A percentile compares a stretch with the other conserved stretches of the same genome.
These are phyloP conservation scores for Neopelma chrysocephalum DNA, from an alignment of 2,797 vertebrate genomes.

Conservation along the genomic window DNA sequence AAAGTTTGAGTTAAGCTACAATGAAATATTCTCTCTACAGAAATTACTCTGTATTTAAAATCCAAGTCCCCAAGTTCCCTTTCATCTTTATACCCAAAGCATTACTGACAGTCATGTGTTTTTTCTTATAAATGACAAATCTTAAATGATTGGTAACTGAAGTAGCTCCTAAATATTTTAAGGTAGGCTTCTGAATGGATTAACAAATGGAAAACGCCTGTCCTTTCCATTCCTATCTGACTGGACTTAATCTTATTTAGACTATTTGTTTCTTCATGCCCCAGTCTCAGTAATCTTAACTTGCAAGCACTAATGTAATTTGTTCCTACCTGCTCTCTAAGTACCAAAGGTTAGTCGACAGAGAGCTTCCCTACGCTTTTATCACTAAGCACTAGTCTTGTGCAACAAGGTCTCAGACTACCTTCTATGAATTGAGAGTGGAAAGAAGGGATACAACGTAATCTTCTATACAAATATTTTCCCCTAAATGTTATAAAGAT, in stretches of 20 bases:
- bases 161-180: not conserved
- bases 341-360: not conserved
- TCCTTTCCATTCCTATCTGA: not conserved
- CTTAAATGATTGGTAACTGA: not conserved
- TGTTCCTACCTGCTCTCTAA: not conserved
- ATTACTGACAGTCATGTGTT: not conserved
- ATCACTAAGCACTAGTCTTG: not conserved
- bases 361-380: not conserved
- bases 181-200: not conserved
- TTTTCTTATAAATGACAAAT: not conserved
- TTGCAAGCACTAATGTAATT: not conserved
- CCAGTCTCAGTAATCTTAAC: not conserved
- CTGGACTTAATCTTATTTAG: not conserved
- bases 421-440: not conserved
- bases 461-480: not conserved
- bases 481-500: not conserved
- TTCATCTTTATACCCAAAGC: not conserved
- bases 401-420: not conserved
- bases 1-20: not conserved
- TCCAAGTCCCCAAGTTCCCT: not conserved
- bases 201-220: not conserved
- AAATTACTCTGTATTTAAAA: not conserved
- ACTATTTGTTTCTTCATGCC: not conserved
- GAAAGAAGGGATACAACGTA: not conserved
- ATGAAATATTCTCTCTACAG: not conserved